These are phyloP conservation scores for Axea sp. DNA, from an alignment of 2,888 invertebrate genomes.

Conservation along the genomic window DNA sequence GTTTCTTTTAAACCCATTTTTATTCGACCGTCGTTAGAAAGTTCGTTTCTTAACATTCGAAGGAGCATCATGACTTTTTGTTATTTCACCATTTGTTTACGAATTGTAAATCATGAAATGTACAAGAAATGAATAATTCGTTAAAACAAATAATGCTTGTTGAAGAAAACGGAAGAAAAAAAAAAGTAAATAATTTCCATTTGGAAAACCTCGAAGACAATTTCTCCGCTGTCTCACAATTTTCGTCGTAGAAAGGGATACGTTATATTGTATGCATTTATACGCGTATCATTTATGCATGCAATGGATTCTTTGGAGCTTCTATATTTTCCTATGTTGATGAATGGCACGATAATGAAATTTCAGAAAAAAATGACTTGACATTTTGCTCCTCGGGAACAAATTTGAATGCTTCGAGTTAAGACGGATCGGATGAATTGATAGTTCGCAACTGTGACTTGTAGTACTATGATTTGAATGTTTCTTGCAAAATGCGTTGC, in stretches of 20 bases:
- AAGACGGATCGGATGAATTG: no score
- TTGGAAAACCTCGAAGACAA: conserved; percentile 28
- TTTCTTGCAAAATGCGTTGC: no score
- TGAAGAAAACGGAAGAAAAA: neutral
- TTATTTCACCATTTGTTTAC: conserved; percentile 2
- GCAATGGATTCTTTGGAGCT: conserved; percentile 51
- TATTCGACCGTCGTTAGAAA: no score
- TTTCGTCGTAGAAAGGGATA: conserved; percentile 52
- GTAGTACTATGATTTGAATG: no score
- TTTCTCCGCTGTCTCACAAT: conserved; percentile 49
- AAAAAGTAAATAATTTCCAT: conserved; percentile 10
- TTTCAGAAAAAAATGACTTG: conserved; percentile 18
- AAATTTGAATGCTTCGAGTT: no score
- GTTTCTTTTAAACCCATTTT: no score
- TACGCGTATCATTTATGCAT: conserved; percentile 55
- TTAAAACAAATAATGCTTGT: conserved; percentile 22
- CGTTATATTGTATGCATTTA: conserved; percentile 54
- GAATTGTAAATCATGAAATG: conserved; percentile 13
- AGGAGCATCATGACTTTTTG: no score
- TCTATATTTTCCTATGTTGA: conserved; percentile 48
- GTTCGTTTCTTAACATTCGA: no score
- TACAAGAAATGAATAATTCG: conserved; percentile 9
- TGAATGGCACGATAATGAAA: conserved; percentile 50
- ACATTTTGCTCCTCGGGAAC: conserved; percentile 26
- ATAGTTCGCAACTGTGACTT: no score